Percentiles rank a stretch among this genome's conserved stretches.
Conservation (phyloP, 2,888 invertebrate species). For the Napeogenes sylphis region DNA sequence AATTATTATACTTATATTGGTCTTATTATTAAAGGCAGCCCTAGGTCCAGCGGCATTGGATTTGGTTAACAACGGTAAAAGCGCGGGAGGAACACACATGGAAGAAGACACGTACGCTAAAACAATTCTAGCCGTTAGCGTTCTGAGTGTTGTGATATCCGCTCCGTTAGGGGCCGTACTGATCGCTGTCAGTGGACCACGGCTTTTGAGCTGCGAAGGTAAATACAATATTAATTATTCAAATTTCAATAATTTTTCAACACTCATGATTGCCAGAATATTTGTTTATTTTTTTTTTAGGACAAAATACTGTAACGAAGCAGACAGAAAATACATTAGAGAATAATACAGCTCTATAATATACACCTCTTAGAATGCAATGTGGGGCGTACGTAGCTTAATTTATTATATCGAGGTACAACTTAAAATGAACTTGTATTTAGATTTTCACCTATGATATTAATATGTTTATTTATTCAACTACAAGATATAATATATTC, state of each 20-base stretch:
- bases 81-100: slow-evolving; percentile 57
- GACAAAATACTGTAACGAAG: slow-evolving; percentile 9
- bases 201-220: slow-evolving; percentile 59
- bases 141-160: slow-evolving; percentile 85
- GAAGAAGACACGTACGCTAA: slow-evolving; percentile 75
- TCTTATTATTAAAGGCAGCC: slow-evolving; percentile 76
- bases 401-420: too few species aligned
- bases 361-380: too few species aligned
- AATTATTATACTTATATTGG: too few species aligned
- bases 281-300: slow-evolving; percentile 23
- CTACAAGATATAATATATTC: too few species aligned
- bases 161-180: slow-evolving; percentile 85
- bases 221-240: slow-evolving; percentile 28
- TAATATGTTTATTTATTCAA: too few species aligned
- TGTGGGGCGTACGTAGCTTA: too few species aligned
- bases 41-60: slow-evolving; percentile 83
- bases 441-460: too few species aligned
- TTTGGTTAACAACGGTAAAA: slow-evolving; percentile 56
- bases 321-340: slow-evolving; percentile 13
- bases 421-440: too few species aligned
- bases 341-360: slow-evolving; percentile 20
- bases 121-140: slow-evolving; percentile 81
- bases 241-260: neutral
- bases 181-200: slow-evolving; percentile 82
- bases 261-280: neutral